Evolutionary conservation across 2,888 invertebrate genomes (phyloP).

Genomic region (Amorpha juglandis): DNA sequence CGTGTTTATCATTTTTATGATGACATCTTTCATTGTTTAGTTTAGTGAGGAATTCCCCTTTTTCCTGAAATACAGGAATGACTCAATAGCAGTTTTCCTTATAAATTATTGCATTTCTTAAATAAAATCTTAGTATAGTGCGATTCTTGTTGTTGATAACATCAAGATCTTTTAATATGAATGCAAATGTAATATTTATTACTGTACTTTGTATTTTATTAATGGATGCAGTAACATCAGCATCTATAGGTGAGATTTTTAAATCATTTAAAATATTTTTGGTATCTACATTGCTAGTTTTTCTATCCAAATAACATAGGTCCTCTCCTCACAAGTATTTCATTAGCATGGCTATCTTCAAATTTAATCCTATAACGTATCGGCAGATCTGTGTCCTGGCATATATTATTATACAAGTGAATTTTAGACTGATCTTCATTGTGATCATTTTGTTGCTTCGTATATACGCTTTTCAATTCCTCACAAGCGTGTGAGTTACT

Average conservation of each 20-base stretch:
- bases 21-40: background rate
- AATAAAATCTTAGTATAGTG: background rate
- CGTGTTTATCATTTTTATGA: background rate
- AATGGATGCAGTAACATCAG: background rate
- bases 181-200: background rate
- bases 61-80: background rate
- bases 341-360: too few relatives aligned
- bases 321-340: too few relatives aligned
- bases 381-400: too few relatives aligned
- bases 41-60: background rate
- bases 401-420: too few relatives aligned
- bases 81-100: slow-evolving; percentile 14
- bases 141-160: background rate
- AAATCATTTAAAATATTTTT: background rate
- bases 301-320: too few relatives aligned
- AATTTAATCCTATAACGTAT: too few relatives aligned
- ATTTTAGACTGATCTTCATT: too few relatives aligned
- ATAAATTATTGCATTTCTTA: background rate
- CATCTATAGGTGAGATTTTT: background rate
- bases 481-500: too few relatives aligned
- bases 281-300: too few relatives aligned
- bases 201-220: slow-evolving; percentile 2
- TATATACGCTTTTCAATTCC: too few relatives aligned
- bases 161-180: slow-evolving; percentile 3
- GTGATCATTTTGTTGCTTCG: too few relatives aligned